Base-by-base conservation (phyloP, 2,888 invertebrate species). In the Stenoptilia bipunctidactyla region DNA sequence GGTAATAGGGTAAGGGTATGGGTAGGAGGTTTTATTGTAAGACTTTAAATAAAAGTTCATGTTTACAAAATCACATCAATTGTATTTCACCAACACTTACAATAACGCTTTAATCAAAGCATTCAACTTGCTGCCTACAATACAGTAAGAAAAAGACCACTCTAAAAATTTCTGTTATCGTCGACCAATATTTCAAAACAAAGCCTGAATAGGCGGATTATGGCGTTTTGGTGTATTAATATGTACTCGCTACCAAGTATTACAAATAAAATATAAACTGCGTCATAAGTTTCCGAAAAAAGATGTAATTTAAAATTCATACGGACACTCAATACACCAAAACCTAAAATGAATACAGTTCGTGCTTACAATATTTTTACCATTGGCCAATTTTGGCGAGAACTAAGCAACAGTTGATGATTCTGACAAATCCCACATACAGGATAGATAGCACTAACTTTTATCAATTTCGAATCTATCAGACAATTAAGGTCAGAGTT, bases 61-160 rank as follows among this genome's bases (percentile, higher is more conserved):
- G 47, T 41, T 50, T 82, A 79, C 58, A 80, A 83, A 83, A 79
- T 80, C 82, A 83, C 83, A 83, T 83, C 82, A 77, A 83, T 80
- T 83, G 83, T 83, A 83, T 80, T 83, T 79, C 79, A 83, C 74
- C 80, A 82, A 82, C 80, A 80, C 79, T 73, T 82, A 80, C 75
- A 77, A 67, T 69, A 77, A 82, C 73, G 70, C 74, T 74, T 77
- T 77, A 77, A 73, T 74, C 69, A 66, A 80, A 80, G 79, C 80
- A 75, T 75, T 75, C 72, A 75, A 66, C 60, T 71, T 74, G 70
- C 62, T 68, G 76, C 70, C 76, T 75, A 76, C 71, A 67, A 61
- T 75, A 76, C 71, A 67, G 61, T 74, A 66, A 70, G 67, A 75
- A 72, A 68, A 70, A 68, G 70, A 75, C 70, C 57, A 61, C 59